Conservation (phyloP, 2,113 vertebrate genomes). For the Epinephelus moara region DNA sequence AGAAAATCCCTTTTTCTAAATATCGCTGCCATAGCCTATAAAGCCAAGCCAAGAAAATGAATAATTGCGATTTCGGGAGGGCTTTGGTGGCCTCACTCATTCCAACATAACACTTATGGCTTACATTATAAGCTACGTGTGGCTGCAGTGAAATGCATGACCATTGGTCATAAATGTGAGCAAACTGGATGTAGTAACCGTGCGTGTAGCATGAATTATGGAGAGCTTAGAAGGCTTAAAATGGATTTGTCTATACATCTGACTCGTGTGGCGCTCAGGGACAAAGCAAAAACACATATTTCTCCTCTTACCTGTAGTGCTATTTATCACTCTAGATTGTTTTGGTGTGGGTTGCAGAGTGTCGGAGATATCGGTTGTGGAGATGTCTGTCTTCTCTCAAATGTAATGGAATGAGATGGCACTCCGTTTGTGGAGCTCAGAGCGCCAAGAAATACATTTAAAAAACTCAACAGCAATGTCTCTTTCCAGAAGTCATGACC, state of each 20-base stretch:
- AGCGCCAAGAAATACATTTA: no score
- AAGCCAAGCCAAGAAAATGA: slow-evolving; percentile 61
- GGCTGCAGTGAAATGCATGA: slow-evolving; percentile 44
- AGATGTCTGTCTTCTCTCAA: no score
- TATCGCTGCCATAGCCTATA: slow-evolving; percentile 41
- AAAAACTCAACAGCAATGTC: no score
- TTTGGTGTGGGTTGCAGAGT: no score
- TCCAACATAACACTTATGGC: slow-evolving; percentile 68
- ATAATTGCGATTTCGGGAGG: slow-evolving; percentile 59
- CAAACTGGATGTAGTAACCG: slow-evolving; percentile 27
- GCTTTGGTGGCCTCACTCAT: slow-evolving; percentile 62
- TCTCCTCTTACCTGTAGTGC: no score
- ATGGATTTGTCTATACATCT: slow-evolving; percentile 13
- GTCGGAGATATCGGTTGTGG: no score
- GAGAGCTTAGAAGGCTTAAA: slow-evolving; percentile 13
- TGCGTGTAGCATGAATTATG: slow-evolving; percentile 34
- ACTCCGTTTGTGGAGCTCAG: no score
- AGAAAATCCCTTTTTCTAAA: slow-evolving; percentile 65
- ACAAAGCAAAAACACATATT: no score
- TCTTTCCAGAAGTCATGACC: no score
- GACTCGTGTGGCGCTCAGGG: not conserved
- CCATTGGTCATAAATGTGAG: slow-evolving; percentile 36
- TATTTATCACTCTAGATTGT: no score
- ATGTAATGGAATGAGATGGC: no score
- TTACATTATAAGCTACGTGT: slow-evolving; percentile 68